A percentile compares a stretch with the other conserved stretches of the same genome.
phyloP scores from a whole-genome alignment of 1,140 invertebrate genomes.

The Chelonus insularis region DNA sequence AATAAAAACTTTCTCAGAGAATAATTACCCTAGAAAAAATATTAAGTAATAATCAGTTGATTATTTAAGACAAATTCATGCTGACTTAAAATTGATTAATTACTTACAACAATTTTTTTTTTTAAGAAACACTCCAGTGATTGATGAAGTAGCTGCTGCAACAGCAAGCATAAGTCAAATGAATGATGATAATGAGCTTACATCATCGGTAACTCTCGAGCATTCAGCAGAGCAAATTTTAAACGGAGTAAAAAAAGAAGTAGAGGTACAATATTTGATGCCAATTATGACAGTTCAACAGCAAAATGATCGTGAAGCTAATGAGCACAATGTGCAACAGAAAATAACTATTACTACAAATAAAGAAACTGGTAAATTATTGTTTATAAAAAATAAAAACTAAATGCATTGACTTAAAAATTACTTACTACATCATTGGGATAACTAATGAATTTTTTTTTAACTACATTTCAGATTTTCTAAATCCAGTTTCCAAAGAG shows the following conservation, averaged over 20 bases:
- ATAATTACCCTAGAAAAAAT: slow-evolving; percentile 4
- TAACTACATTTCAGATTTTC: slow-evolving; percentile 58
- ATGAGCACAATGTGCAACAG: slow-evolving; percentile 35
- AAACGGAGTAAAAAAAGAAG: slow-evolving; percentile 58
- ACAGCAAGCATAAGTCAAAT: slow-evolving; percentile 53
- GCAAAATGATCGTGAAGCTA: slow-evolving; percentile 31
- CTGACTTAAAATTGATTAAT: too few relatives aligned
- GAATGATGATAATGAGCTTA: slow-evolving; percentile 40
- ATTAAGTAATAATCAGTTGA: slow-evolving; percentile 22
- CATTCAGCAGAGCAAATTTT: slow-evolving; percentile 62
- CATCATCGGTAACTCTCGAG: slow-evolving; percentile 49
- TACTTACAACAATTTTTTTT: too few relatives aligned
- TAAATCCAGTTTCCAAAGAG: slow-evolving; percentile 64
- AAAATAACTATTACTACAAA: slow-evolving; percentile 40
- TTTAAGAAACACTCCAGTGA: slow-evolving; percentile 19
- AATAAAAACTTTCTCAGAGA: slow-evolving; percentile 27
- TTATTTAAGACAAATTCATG: too few relatives aligned
- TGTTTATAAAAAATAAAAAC: too few relatives aligned
- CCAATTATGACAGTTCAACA: slow-evolving; percentile 48
- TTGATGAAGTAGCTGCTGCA: slow-evolving; percentile 55
- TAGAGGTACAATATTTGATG: slow-evolving; percentile 61
- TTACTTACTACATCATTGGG: too few relatives aligned
- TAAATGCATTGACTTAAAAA: too few relatives aligned
- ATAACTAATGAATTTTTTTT: too few relatives aligned
- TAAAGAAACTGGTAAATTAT: slow-evolving; percentile 52